Percentiles rank a stretch among this genome's conserved stretches.
Evolutionary conservation across 2,797 vertebrate genomes (phyloP).

Genomic region (Steatocranus sp.): DNA sequence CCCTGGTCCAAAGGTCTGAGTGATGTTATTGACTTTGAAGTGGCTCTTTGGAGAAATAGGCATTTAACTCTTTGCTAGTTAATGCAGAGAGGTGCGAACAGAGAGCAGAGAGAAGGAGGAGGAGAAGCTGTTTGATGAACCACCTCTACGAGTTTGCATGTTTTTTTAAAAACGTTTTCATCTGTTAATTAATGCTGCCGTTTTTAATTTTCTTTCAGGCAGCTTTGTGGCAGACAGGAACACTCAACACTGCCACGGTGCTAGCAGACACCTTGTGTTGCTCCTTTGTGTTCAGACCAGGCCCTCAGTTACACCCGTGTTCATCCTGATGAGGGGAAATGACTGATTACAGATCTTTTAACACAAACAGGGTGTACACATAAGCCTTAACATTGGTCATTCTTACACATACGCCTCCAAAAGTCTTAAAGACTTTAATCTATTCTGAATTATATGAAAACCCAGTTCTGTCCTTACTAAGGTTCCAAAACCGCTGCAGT

Average conservation of each 20-base stretch:
- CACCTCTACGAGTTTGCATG: background rate
- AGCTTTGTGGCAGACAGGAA: slow-evolving; percentile 14
- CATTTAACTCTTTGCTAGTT: slow-evolving; percentile 29
- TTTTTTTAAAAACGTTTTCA: background rate
- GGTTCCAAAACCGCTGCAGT: background rate
- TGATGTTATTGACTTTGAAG: slow-evolving; percentile 58
- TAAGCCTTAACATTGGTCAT: background rate
- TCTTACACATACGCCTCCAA: background rate
- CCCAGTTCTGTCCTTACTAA: background rate
- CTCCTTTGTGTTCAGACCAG: slow-evolving; percentile 12
- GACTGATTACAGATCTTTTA: slow-evolving; percentile 5
- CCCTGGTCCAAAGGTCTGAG: slow-evolving; percentile 41
- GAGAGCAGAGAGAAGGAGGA: background rate
- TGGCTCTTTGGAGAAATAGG: slow-evolving; percentile 33
- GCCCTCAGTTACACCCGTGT: slow-evolving; percentile 26
- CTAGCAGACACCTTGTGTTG: background rate
- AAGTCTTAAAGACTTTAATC: background rate
- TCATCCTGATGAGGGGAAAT: slow-evolving; percentile 7
- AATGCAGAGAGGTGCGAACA: background rate
- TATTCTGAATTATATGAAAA: background rate
- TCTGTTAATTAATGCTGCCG: background rate
- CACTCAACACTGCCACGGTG: background rate
- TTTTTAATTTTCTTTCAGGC: background rate
- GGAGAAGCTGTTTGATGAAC: background rate
- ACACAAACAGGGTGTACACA: background rate